Evolutionary conservation across 2,888 invertebrate genomes (phyloP), one percentile per base, ranked within the genome.

Genomic region (Leptinotarsa tumamoca): DNA sequence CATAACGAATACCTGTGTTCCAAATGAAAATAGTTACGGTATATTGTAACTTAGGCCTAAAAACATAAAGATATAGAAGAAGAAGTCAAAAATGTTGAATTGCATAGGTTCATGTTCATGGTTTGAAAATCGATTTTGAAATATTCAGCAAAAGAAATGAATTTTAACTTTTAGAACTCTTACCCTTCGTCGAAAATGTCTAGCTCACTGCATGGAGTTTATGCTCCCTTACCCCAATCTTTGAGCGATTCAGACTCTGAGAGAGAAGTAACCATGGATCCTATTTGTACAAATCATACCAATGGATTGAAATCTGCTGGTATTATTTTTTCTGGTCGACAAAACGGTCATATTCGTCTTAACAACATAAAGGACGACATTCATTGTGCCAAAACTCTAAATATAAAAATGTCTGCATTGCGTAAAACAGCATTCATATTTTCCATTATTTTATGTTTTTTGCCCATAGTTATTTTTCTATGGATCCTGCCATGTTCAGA

Each of bases 401-500:
- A 80, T 56, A 82, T 83, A 33, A 84, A 83, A 68, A 94, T 95
- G 94, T 93, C 94, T 0, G 90, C 91, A 23, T 86, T 92, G 54
- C 91, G 95, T 17, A 92, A 93, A 78, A 90, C 92, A 78, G 93
- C 93, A 58, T 94, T 95, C 81, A 89, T 93, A 21, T 89, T 91
- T 14, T 95, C 95, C 1, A 91, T 95, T 79, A 86, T 94, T 66
- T 86, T 94, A 70, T 96, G 94, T 85, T 88, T 94, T 77, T 89
- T 93, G 75, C 94, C 94, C 10, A 92, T 94, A 68, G 89, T 95
- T 61, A 90, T 93, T 83, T 96, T 95, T 85, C 88, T 94, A 7
- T 95, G 94, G 93, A 91, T 93, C 17, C 89, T 94, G 82, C 95
- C 95, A 0, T 96, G 95, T 83, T 91, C 92, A 4, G 93, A 94